Evolutionary conservation across 2,797 vertebrate genomes (phyloP), one percentile per base, ranked within the genome.

Genomic region (Crax fasciolata): DNA sequence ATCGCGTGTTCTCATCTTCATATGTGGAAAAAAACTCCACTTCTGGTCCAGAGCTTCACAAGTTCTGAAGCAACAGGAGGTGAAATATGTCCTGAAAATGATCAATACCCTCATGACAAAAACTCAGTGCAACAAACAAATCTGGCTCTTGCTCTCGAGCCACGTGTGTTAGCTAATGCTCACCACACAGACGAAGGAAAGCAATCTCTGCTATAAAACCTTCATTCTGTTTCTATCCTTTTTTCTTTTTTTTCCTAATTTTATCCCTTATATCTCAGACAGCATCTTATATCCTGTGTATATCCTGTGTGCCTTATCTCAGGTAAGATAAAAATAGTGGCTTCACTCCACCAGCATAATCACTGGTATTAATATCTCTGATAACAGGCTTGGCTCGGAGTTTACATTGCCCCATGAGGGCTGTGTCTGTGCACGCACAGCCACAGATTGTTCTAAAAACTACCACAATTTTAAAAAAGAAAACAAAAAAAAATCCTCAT

Each of bases 321-420:
- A 85, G 84, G 59, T 78, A 43, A 92, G 82, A 91, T 86, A 93
- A 95, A 96, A 96, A 91, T 62, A 91, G 85, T 93, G 91, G 88
- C 94, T 94, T 96, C 62, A 44, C 81, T 95, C 93, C 92, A 95
- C 85, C 81, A 62, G n/a, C 4, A 3, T 87, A 89, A 95, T 95
- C 84, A 92, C 82, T 87, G 77, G 70, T 87, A 70, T 89, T 96
- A 95, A 89, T 92, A 84, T 90, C 79, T 85, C 57, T 93, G 92
- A 95, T 75, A 84, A 72, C 38, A 86, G 55, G 71, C 74, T 94
- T 96, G 94, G 91, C 95, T 91, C 61, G 20, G 84, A 30, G 77
- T 66, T 81, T 93, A 63, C 74, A 78, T 93, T 97, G 96, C 91
- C 51, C 95, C 76, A 84, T 74, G 30, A 0, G 1, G 84, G 89